These are phyloP conservation scores for Eristalis intricaria DNA, from an alignment of 2,888 invertebrate species.

Conservation along the genomic window DNA sequence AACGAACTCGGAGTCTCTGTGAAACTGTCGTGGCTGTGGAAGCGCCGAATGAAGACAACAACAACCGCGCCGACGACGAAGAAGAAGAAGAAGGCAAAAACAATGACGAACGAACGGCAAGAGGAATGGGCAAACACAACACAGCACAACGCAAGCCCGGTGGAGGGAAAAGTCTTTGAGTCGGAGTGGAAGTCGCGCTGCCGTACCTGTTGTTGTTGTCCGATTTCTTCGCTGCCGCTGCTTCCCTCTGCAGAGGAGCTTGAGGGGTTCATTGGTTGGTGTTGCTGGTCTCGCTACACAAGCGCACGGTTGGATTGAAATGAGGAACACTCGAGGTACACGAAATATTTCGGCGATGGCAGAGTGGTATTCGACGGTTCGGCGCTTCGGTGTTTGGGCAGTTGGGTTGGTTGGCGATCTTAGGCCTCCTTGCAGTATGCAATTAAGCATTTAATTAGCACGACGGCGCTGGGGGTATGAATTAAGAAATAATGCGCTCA, in stretches of 20 bases:
- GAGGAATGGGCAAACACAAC: conserved; percentile 39
- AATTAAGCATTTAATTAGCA: conserved; percentile 67
- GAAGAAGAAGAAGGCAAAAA: conserved; percentile 48
- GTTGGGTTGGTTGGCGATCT: conserved; percentile 45
- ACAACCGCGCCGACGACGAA: conserved; percentile 2
- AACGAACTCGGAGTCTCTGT: conserved; percentile 28
- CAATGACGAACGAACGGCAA: conserved; percentile 56
- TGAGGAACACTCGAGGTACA: conserved; percentile 9
- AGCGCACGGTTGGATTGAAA: conserved; percentile 33
- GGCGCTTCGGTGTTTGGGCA: background rate
- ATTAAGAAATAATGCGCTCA: conserved; percentile 51
- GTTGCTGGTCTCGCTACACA: conserved; percentile 33
- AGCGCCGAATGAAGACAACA: conserved; percentile 6
- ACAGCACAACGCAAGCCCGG: background rate
- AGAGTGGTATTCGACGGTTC: conserved; percentile 45
- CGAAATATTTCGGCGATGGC: conserved; percentile 29
- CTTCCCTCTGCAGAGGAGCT: background rate
- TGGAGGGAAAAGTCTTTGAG: conserved; percentile 61
- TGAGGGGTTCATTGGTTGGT: conserved; percentile 51
- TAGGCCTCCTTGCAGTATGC: conserved; percentile 38
- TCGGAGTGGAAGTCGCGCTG: conserved; percentile 12
- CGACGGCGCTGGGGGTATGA: conserved; percentile 34
- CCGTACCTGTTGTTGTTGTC: conserved; percentile 22
- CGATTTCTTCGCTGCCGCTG: conserved; percentile 35
- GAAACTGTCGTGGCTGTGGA: background rate